Evolutionary conservation across 2,888 invertebrate species (phyloP).

Genomic region (Calliphora vomitoria): DNA sequence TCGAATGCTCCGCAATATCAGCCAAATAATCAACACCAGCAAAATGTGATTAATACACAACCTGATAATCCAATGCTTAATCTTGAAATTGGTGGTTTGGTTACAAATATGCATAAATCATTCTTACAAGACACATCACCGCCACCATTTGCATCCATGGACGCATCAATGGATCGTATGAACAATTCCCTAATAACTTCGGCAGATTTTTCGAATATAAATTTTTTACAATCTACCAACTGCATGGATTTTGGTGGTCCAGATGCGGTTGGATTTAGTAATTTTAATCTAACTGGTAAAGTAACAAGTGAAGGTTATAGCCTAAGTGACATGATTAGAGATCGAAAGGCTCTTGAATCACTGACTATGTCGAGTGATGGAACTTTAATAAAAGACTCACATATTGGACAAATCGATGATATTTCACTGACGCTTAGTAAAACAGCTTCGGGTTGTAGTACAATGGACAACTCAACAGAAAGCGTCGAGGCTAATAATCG

Average conservation of each 20-base stretch:
- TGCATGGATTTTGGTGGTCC: slow-evolving; percentile 76
- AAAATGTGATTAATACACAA: slow-evolving; percentile 68
- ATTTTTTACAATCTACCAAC: slow-evolving; percentile 81
- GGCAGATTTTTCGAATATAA: slow-evolving; percentile 83
- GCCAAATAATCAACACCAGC: slow-evolving; percentile 62
- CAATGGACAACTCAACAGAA: slow-evolving; percentile 84
- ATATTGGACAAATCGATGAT: slow-evolving; percentile 83
- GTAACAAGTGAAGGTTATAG: slow-evolving; percentile 79
- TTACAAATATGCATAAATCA: slow-evolving; percentile 83
- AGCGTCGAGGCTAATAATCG: slow-evolving; percentile 78
- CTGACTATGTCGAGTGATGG: slow-evolving; percentile 83
- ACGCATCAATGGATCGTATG: slow-evolving; percentile 82
- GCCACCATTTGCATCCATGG: slow-evolving; percentile 83
- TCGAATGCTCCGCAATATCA: slow-evolving; percentile 51
- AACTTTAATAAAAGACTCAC: slow-evolving; percentile 82
- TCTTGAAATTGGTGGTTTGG: slow-evolving; percentile 83
- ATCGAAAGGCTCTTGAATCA: slow-evolving; percentile 82
- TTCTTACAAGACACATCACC: slow-evolving; percentile 84
- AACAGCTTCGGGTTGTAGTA: slow-evolving; percentile 83
- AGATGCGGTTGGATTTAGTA: slow-evolving; percentile 60
- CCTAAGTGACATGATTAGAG: slow-evolving; percentile 82
- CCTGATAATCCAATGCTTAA: slow-evolving; percentile 78
- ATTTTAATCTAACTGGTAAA: slow-evolving; percentile 76
- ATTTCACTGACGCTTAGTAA: slow-evolving; percentile 82
- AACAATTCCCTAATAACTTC: slow-evolving; percentile 84